Evolutionary conservation across 2,113 vertebrate genomes (phyloP), one percentile per base, ranked within the genome.

Genomic region (Ochotona curzoniae): DNA sequence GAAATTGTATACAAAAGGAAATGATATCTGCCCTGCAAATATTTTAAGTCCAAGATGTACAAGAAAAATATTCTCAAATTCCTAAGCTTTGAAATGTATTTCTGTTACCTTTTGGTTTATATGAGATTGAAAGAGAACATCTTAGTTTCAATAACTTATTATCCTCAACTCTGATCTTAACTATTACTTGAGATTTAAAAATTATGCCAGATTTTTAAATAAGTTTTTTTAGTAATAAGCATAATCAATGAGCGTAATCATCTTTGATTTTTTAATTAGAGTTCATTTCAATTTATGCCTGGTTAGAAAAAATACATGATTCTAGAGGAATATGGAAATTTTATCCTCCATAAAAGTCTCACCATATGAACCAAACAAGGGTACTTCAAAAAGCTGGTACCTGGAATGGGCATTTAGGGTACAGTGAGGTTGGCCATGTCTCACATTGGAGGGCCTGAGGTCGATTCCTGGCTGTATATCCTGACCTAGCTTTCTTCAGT

Each of bases 141-240:
- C 38, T 89, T 73, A 60, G 38, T 83, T 80, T 87, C 54, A 60
- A 81, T 74, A 54, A 73, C 28, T 69, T 83, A 71, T 82, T 18
- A 61, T 47, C 14, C 44, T 7, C 9, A 83, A 38, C 4, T 49
- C 30, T 92, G 57, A 80, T 84, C 30, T 47, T 67, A 91, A 66
- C 66, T 92, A 18, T 94, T 70, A 63, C 8, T 83, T 95, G 3
- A 38, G 17, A 51, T 93, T 64, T 90, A 67, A 86, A 63, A 84
- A 67, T 11, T 1, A 82, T 17, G 10, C 49, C 13, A 64, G 32
- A 64, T 67, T 86, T 82, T 26, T 74, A n/a, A n/a, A n/a, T 35
- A 80, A 70, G 67, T 7, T 73, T 89, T 23, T 92, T 28, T 91
- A 30, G 73, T 63, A 78, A 86, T 75, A 79, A 44, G 32, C 25